A percentile compares a stretch with the other conserved stretches of the same genome.
These are phyloP conservation scores for Labia minor DNA, from an alignment of 2,888 invertebrate genomes.

Conservation along the genomic window DNA sequence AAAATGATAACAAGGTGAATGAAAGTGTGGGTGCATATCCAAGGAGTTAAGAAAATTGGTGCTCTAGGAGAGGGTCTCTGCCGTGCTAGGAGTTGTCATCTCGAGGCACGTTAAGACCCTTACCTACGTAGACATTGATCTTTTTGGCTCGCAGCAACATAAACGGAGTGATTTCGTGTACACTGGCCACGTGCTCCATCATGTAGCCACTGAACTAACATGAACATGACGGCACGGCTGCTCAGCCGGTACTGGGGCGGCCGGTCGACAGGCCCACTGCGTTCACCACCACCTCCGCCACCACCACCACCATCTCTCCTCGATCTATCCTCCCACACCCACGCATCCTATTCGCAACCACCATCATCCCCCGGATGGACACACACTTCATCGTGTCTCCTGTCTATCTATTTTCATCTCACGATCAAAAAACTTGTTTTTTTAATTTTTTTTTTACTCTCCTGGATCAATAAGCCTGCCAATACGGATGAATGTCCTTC, in stretches of 20 bases:
- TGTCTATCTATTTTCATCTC: constrained; percentile 4
- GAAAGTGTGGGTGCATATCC: background rate
- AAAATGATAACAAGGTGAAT: background rate
- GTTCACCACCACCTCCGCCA: no score
- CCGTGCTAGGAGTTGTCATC: background rate
- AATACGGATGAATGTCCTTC: background rate
- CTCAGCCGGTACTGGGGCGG: background rate
- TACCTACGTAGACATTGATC: constrained; percentile 13
- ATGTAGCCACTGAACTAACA: background rate
- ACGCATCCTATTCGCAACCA: background rate
- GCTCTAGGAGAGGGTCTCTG: background rate
- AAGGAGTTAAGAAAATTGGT: background rate
- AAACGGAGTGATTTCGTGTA: background rate
- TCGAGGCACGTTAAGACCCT: background rate
- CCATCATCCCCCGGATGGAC: background rate
- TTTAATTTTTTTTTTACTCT: no score
- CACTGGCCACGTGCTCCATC: constrained; percentile 4
- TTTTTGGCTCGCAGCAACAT: background rate
- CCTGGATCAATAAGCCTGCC: constrained; percentile 3
- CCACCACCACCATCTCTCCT: no score
- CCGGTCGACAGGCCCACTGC: background rate
- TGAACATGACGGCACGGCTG: background rate
- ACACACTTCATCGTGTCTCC: no score
- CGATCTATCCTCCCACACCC: no score
- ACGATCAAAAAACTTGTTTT: background rate